Conservation (phyloP, 2,797 vertebrate genomes). For the Myotis pilosus region DNA sequence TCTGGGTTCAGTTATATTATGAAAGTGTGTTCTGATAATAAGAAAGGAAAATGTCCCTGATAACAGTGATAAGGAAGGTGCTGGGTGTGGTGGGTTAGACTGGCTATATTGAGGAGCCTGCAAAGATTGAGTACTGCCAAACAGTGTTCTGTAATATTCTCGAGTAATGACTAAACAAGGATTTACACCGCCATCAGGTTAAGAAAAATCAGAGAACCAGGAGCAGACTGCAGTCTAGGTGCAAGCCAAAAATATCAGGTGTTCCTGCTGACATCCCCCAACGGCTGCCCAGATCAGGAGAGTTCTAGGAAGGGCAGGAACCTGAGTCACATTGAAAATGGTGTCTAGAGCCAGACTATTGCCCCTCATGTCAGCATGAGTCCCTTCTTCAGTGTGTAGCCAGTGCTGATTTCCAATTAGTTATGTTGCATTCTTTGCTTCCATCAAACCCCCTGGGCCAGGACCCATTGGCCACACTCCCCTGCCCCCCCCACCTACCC, state of each 20-base stretch:
- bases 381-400: not conserved
- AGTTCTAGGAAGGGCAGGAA: not conserved
- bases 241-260: not conserved
- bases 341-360: not conserved
- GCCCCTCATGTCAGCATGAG: not conserved
- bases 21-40: not conserved
- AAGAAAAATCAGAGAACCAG: not conserved
- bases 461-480: not conserved
- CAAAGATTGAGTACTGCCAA: not conserved
- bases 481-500: not conserved
- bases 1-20: not conserved
- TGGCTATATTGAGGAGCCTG: not conserved
- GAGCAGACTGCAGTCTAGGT: not conserved
- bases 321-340: not conserved
- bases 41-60: not conserved
- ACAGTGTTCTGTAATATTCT: not conserved
- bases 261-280: not conserved
- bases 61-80: not conserved
- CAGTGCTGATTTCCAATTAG: not conserved
- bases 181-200: not conserved
- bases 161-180: not conserved
- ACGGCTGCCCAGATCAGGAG: not conserved
- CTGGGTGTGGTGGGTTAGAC: not conserved
- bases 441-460: not conserved
- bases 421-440: not conserved